phyloP scores from a whole-genome alignment of 2,797 vertebrate species.

The Brachyalestes nurse region DNA sequence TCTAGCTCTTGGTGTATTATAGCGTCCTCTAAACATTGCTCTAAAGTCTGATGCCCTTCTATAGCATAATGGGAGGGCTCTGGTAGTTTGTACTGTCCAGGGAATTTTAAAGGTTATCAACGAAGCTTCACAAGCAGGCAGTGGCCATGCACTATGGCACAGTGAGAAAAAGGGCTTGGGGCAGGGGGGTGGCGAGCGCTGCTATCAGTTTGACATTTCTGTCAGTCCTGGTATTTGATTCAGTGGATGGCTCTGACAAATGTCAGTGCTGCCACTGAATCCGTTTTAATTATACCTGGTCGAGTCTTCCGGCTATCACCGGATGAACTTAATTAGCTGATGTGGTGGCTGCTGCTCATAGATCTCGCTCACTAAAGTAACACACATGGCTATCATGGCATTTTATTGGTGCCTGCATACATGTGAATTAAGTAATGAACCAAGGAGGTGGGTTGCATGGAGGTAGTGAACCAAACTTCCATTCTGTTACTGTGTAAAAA shows the following conservation, averaged over 20 bases:
- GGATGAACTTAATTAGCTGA: slow-evolving; percentile 89
- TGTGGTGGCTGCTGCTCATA: slow-evolving; percentile 70
- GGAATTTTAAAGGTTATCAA: slow-evolving; percentile 92
- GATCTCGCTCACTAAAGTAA: slow-evolving; percentile 62
- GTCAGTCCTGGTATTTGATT: slow-evolving; percentile 94
- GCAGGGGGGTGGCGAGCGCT: slow-evolving; percentile 67
- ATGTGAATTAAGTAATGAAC: slow-evolving; percentile 61
- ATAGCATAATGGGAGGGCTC: slow-evolving; percentile 78
- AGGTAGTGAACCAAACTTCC: slow-evolving; percentile 50
- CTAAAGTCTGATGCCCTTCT: slow-evolving; percentile 61
- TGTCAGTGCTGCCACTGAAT: slow-evolving; percentile 91
- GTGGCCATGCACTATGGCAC: slow-evolving; percentile 17
- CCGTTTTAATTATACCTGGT: slow-evolving; percentile 95
- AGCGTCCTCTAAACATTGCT: slow-evolving; percentile 67
- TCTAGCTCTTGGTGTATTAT: slow-evolving; percentile 59
- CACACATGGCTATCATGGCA: slow-evolving; percentile 63
- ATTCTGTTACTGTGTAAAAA: slow-evolving; percentile 49
- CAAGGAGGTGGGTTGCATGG: slow-evolving; percentile 52
- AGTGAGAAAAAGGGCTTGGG: slow-evolving; percentile 61
- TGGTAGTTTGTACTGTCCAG: slow-evolving; percentile 72
- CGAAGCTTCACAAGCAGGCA: slow-evolving; percentile 78
- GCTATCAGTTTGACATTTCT: slow-evolving; percentile 97
- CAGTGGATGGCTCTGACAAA: slow-evolving; percentile 90
- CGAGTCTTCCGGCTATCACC: slow-evolving; percentile 79
- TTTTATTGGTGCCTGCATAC: slow-evolving; percentile 65